Evolutionary conservation across 2,888 invertebrate genomes (phyloP).

Genomic region (Argyresthia albistria): DNA sequence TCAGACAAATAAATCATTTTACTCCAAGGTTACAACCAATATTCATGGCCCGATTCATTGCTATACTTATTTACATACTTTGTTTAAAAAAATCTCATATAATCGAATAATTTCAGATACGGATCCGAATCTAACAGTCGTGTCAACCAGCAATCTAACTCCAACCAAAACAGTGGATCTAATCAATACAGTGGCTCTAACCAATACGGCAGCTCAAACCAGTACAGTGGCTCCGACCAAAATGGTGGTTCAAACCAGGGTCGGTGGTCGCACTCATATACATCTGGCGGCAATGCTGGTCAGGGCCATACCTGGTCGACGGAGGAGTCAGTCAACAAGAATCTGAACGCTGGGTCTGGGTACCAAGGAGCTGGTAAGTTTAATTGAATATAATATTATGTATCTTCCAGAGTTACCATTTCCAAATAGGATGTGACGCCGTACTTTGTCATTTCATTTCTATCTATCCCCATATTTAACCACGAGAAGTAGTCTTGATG

Average conservation of each 20-base stretch:
- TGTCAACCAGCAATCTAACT: background rate
- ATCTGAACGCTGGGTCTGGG: constrained; percentile 52
- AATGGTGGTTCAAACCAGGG: constrained; percentile 7
- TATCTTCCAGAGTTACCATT: background rate
- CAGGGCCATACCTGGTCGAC: constrained; percentile 46
- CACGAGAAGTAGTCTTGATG: no score
- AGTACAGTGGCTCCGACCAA: background rate
- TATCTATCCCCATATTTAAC: no score
- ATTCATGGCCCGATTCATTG: no score
- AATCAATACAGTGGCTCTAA: constrained; percentile 5
- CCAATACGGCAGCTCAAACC: constrained; percentile 11
- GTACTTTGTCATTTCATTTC: no score
- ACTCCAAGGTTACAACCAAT: no score
- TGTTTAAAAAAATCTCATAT: no score
- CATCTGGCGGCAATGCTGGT: constrained; percentile 4
- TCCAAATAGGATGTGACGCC: background rate
- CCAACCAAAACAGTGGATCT: constrained; percentile 4
- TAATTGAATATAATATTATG: background rate
- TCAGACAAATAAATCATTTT: no score
- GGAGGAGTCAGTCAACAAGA: constrained; percentile 60
- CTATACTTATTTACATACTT: no score
- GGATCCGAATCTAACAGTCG: background rate
- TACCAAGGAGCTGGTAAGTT: constrained; percentile 18
- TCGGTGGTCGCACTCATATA: constrained; percentile 5
- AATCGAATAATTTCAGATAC: background rate